A percentile compares a stretch with the other conserved stretches of the same genome.
These are phyloP conservation scores for Piaya cayana DNA, from an alignment of 2,113 vertebrate species.

Conservation along the genomic window DNA sequence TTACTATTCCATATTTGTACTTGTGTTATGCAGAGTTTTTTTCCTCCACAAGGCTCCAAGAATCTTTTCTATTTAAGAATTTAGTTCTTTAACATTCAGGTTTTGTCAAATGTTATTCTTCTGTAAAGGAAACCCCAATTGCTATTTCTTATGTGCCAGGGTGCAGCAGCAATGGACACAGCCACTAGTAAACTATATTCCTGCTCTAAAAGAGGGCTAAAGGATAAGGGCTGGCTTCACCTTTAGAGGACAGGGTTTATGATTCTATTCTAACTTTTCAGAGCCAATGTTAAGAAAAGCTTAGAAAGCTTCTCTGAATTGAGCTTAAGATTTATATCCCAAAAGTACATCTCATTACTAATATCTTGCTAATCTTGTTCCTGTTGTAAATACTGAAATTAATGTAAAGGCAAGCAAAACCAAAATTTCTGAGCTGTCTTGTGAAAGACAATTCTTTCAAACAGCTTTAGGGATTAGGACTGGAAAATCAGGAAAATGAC, in stretches of 20 bases:
- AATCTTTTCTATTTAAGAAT: background rate
- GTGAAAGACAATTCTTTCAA: background rate
- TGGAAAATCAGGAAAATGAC: background rate
- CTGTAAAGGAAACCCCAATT: background rate
- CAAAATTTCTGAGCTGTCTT: background rate
- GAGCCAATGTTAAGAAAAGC: background rate
- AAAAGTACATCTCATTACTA: background rate
- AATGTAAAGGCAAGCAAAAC: background rate
- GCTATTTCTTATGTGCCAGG: background rate
- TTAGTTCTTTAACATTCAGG: background rate
- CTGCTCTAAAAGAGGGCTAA: background rate
- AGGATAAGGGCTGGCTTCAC: background rate
- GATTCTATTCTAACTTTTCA: background rate
- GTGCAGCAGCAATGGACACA: background rate
- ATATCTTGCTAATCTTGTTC: background rate
- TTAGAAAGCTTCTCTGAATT: background rate
- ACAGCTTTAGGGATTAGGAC: background rate
- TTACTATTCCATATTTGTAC: conserved; percentile 31
- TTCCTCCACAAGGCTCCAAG: background rate
- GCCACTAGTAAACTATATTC: background rate
- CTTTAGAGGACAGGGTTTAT: background rate
- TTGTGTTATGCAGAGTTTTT: background rate
- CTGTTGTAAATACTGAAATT: background rate
- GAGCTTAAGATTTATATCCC: background rate
- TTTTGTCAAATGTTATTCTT: background rate